Evolutionary conservation across 2,113 vertebrate genomes (phyloP).

Genomic region (Antigone vipio): DNA sequence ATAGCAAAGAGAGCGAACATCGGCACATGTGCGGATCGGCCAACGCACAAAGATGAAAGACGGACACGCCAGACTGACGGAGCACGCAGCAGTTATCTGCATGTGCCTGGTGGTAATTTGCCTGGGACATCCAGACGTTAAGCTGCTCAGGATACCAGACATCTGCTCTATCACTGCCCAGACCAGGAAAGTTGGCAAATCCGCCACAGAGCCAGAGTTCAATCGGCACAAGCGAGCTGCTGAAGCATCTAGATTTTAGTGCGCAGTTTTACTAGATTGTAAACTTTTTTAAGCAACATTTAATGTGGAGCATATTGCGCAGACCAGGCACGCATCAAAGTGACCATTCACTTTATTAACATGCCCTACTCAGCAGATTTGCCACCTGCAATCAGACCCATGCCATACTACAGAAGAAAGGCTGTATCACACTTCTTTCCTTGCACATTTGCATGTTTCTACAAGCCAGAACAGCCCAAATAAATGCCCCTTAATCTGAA

Average conservation of each 20-base stretch:
- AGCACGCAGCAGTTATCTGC: not conserved
- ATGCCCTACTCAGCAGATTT: not conserved
- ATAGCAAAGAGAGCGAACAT: not conserved
- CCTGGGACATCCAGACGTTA: not conserved
- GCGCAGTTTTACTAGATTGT: not conserved
- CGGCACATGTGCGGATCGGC: accelerated
- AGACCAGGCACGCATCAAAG: not conserved
- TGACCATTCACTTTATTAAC: not conserved
- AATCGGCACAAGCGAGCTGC: not conserved
- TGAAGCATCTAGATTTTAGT: not conserved
- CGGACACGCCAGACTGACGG: accelerated
- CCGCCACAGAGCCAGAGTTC: not conserved
- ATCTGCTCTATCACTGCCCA: not conserved
- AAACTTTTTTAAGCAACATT: not conserved
- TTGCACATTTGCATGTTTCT: not conserved
- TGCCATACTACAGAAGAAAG: not conserved
- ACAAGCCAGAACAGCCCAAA: not conserved
- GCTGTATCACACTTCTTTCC: not conserved
- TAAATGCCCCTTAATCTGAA: not conserved
- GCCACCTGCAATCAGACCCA: not conserved
- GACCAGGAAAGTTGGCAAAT: not conserved
- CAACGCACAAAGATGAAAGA: not conserved
- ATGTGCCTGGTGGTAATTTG: not conserved
- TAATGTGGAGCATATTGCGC: not conserved
- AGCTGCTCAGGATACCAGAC: not conserved